These are phyloP conservation scores for Amazona vittata DNA, from an alignment of 2,113 vertebrate genomes.

Conservation along the genomic window DNA sequence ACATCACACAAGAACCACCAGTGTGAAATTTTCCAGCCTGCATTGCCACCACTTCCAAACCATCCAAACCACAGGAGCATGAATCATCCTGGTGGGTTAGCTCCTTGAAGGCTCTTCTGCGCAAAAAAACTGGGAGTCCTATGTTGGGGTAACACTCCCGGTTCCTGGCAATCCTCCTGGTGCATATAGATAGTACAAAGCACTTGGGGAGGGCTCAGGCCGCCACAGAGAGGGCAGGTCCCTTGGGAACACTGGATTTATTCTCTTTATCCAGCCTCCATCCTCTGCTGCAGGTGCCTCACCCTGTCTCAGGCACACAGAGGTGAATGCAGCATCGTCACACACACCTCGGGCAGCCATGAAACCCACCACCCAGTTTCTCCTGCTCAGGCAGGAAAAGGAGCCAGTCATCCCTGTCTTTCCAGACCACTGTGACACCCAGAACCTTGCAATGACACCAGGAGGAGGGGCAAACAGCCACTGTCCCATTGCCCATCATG, in stretches of 20 bases:
- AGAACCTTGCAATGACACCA: not conserved
- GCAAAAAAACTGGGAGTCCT: not conserved
- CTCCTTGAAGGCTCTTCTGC: not conserved
- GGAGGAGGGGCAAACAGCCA: not conserved
- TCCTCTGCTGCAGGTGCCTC: not conserved
- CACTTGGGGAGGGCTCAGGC: not conserved
- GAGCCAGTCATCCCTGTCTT: not conserved
- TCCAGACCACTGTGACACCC: not conserved
- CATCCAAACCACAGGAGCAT: slow-evolving; percentile 26
- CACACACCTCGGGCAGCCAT: not conserved
- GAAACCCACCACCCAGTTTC: not conserved
- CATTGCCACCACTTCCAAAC: not conserved
- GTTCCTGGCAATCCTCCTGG: slow-evolving; percentile 29
- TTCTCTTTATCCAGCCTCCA: not conserved
- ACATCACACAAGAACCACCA: not conserved
- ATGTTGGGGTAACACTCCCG: not conserved
- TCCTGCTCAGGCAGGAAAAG: accelerated
- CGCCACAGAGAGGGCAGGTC: not conserved
- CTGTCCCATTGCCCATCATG: not conserved
- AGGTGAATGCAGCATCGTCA: not conserved
- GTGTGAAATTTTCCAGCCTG: slow-evolving; percentile 26
- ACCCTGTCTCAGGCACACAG: not conserved
- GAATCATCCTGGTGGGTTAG: slow-evolving; percentile 2
- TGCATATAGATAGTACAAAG: not conserved
- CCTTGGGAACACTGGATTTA: not conserved